Base-by-base conservation (phyloP, 2,888 invertebrate species). In the Unio pictorum region DNA sequence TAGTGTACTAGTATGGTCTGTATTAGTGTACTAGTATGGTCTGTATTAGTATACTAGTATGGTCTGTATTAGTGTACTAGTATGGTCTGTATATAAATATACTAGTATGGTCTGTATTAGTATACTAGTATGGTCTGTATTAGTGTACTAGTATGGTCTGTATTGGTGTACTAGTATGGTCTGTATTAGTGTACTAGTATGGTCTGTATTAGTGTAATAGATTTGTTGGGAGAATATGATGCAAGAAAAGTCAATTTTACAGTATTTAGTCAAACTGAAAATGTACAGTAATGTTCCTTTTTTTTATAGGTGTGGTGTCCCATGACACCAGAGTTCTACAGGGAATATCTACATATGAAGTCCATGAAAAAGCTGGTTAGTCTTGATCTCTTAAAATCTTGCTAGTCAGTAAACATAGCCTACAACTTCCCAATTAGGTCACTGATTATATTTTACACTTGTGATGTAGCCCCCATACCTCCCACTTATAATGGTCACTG, bases 281-380 rank as follows among this genome's bases (percentile, higher is more conserved):
- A n/a, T 58, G 23, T 7, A 11, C 23, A 17, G 59, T 58, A 23
- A n/a, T 65, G 61, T 66, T 8, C 23, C 20, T 61, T 30, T 67
- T 45, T 67, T 55, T 73, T 68, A 17, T 69, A 90, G 90, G 91
- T 92, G 4, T 99, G 99, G 99, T 99, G 99, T 89, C 98, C 98
- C 30, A 99, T 99, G 99, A 95, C 96, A 3, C 97, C 99, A 0
- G 99, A 99, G 92, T 99, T 99, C 91, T 99, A 98, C 91, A 92
- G 97, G 68, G 99, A 99, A 91, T 99, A 99, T 90, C 93, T 99
- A 59, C 93, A 94, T 71, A 95, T 95, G 82, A 95, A 94, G 90
- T 95, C 96, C 66, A 95, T 94, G 83, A 97, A 96, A 90, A 95
- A 96, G 89, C 92, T 98, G 92, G 93, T 93, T 86, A 79, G 83